Evolutionary conservation across 2,888 invertebrate species (phyloP).

Genomic region (Heliconius ismenius): DNA sequence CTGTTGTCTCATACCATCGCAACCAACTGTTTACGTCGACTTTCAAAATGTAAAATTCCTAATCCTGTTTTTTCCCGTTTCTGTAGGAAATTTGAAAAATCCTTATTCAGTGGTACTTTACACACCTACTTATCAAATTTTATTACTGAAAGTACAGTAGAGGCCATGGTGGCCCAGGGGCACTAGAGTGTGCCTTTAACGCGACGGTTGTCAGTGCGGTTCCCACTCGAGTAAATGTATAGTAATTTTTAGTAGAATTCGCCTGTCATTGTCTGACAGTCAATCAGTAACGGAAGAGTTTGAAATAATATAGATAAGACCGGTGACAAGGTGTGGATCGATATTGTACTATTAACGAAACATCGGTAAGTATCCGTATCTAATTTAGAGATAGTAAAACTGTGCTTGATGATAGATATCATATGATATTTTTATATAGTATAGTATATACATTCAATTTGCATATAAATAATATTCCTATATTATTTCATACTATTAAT

Average conservation of each 20-base stretch:
- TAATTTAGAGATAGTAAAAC: constrained; percentile 8
- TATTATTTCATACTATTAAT: neutral
- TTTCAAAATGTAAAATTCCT: neutral
- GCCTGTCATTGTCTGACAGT: no score
- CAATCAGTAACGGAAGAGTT: neutral
- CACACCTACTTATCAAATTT: neutral
- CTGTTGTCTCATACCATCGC: neutral
- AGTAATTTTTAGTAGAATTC: no score
- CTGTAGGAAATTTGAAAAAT: neutral
- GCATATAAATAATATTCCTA: neutral
- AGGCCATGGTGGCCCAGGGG: no score
- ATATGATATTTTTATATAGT: no score
- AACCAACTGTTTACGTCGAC: neutral
- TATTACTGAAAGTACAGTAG: no score
- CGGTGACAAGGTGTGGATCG: neutral
- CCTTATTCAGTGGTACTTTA: neutral
- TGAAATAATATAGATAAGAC: neutral
- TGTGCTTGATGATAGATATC: neutral
- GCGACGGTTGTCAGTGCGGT: no score
- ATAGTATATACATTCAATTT: no score
- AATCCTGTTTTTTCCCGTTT: neutral
- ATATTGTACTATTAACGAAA: constrained; percentile 1
- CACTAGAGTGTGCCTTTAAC: no score
- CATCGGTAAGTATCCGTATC: constrained; percentile 1
- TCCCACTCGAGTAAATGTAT: no score